phyloP scores from a whole-genome alignment of 2,797 vertebrate species.

The Cichlasoma orientale region DNA sequence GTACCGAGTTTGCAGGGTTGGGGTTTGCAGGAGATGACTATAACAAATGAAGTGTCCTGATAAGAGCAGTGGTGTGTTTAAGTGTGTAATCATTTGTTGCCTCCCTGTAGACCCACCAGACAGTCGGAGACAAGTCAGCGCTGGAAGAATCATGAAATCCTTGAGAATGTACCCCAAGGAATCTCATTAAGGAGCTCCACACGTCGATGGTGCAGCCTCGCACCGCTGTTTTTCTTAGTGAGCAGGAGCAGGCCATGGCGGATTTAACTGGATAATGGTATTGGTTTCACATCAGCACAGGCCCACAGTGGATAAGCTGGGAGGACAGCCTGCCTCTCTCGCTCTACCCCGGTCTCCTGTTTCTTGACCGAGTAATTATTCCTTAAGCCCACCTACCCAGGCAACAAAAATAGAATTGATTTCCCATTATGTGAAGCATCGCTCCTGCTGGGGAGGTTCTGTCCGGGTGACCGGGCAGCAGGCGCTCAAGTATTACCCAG shows the following conservation, averaged over 20 bases:
- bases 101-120: slow-evolving; percentile 56
- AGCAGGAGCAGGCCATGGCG: slow-evolving; percentile 57
- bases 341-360: slow-evolving; percentile 35
- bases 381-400: slow-evolving; percentile 74
- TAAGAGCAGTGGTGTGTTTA: slow-evolving; percentile 65
- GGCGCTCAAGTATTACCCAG: slow-evolving; percentile 36
- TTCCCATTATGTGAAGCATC: slow-evolving; percentile 77
- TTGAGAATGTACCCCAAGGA: slow-evolving; percentile 64
- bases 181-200: slow-evolving; percentile 74
- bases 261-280: slow-evolving; percentile 79
- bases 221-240: slow-evolving; percentile 60
- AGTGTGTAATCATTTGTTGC: slow-evolving; percentile 73
- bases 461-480: slow-evolving; percentile 57
- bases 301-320: slow-evolving; percentile 69
- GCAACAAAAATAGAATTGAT: slow-evolving; percentile 80
- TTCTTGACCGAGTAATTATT: slow-evolving; percentile 76
- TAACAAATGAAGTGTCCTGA: slow-evolving; percentile 66
- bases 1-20: background rate
- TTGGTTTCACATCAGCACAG: slow-evolving; percentile 82
- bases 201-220: slow-evolving; percentile 65
- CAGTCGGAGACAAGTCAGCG: slow-evolving; percentile 49
- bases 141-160: slow-evolving; percentile 72
- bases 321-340: slow-evolving; percentile 49
- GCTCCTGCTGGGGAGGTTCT: slow-evolving; percentile 68
- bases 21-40: slow-evolving; percentile 19